These are phyloP conservation scores for Phengaris arion DNA, from an alignment of 2,888 invertebrate species.

Conservation along the genomic window DNA sequence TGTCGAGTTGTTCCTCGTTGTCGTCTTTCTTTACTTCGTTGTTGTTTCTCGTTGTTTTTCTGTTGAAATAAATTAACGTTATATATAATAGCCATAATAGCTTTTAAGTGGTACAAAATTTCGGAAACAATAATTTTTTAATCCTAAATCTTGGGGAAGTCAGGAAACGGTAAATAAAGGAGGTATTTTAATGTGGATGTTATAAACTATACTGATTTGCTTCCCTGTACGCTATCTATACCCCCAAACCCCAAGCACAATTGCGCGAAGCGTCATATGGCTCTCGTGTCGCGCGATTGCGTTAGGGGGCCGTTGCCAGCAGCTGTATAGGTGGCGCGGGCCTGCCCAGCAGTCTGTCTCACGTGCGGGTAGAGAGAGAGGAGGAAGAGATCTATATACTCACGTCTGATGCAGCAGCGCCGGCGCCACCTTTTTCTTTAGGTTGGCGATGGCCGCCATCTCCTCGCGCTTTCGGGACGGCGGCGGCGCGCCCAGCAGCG, in stretches of 20 bases:
- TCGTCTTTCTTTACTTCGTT: constrained; percentile 50
- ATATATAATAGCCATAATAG: neutral
- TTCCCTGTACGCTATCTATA: too few species aligned
- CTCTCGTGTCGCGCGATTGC: too few species aligned
- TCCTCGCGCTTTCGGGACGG: constrained; percentile 85
- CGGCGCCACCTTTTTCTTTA: constrained; percentile 83
- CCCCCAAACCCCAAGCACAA: too few species aligned
- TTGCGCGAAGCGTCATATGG: too few species aligned
- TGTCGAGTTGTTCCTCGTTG: constrained; percentile 79
- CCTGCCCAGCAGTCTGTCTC: too few species aligned
- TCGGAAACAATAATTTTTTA: too few species aligned
- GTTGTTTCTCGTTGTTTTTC: constrained; percentile 52
- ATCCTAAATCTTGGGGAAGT: too few species aligned
- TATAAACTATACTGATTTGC: too few species aligned
- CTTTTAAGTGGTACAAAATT: neutral
- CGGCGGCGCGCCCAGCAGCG: constrained; percentile 74
- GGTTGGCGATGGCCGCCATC: constrained; percentile 83
- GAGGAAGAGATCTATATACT: constrained; percentile 11
- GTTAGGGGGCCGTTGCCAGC: too few species aligned
- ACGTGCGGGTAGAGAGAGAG: neutral
- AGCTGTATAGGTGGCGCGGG: too few species aligned
- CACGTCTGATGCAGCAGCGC: constrained; percentile 65
- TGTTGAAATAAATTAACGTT: constrained; percentile 34
- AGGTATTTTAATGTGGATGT: too few species aligned
- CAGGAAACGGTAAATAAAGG: too few species aligned